These are phyloP conservation scores for Achlya flavicornis DNA, from an alignment of 2,888 invertebrate genomes.

Conservation along the genomic window DNA sequence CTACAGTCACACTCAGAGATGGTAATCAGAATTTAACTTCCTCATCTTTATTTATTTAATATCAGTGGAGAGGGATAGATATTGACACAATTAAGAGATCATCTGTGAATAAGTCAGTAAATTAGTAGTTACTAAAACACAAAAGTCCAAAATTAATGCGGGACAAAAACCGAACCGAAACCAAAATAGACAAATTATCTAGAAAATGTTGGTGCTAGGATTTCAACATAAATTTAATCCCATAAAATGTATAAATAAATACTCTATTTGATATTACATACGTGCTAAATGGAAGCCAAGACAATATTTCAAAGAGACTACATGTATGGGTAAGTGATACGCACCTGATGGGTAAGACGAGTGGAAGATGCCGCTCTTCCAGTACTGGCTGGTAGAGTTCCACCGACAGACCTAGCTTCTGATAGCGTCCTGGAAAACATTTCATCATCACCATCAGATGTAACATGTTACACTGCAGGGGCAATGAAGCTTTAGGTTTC, in stretches of 20 bases:
- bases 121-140: no score
- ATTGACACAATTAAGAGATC: neutral
- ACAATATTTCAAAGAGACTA: neutral
- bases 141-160: no score
- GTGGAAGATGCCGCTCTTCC: slow-evolving; percentile 78
- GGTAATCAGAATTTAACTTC: neutral
- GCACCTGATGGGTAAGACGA: slow-evolving; percentile 75
- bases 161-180: no score
- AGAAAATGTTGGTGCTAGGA: no score
- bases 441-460: neutral
- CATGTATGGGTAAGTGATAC: neutral
- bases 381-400: slow-evolving; percentile 76
- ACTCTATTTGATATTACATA: no score
- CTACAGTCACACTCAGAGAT: no score
- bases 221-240: no score
- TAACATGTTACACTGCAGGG: neutral
- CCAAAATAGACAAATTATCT: no score
- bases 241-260: no score
- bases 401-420: slow-evolving; percentile 78
- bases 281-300: neutral
- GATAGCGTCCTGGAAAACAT: slow-evolving; percentile 64
- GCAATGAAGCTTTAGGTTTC: no score
- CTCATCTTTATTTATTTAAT: neutral
- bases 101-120: neutral
- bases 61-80: neutral